phyloP scores from a whole-genome alignment of 2,113 vertebrate species.

The Lasiurus cinereus region DNA sequence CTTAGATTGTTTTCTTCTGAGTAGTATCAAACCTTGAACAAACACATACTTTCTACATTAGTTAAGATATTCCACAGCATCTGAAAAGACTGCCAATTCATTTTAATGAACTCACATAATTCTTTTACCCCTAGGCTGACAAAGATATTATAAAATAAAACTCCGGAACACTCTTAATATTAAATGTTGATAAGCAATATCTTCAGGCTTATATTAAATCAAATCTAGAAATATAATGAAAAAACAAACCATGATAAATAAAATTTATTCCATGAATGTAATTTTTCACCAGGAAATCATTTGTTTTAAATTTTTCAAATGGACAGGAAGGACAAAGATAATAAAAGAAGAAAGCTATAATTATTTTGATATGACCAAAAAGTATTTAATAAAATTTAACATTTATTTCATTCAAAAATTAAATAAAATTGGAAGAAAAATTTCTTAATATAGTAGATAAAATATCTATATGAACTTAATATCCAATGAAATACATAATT shows the following conservation, averaged over 20 bases:
- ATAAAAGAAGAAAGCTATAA: constrained; percentile 20
- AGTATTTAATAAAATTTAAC: not conserved
- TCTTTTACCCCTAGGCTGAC: not conserved
- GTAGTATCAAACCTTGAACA: not conserved
- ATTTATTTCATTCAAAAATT: not conserved
- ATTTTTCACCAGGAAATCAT: not conserved
- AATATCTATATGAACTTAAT: not conserved
- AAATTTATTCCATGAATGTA: not conserved
- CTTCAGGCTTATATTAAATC: not conserved
- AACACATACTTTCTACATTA: not conserved
- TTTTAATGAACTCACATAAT: not conserved
- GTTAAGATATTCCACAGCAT: not conserved
- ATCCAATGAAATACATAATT: not conserved
- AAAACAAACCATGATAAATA: not conserved
- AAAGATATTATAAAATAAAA: not conserved
- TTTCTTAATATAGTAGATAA: not conserved
- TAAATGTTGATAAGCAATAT: not conserved
- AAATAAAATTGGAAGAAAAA: not conserved
- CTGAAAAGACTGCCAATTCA: not conserved
- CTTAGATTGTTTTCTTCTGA: not conserved
- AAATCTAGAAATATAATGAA: constrained; percentile 39
- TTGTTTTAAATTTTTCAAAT: constrained; percentile 21
- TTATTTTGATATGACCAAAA: not conserved
- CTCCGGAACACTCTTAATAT: not conserved
- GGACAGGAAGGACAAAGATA: not conserved